Evolutionary conservation across 2,797 vertebrate genomes (phyloP).

Genomic region (Rhinoraja longicauda): DNA sequence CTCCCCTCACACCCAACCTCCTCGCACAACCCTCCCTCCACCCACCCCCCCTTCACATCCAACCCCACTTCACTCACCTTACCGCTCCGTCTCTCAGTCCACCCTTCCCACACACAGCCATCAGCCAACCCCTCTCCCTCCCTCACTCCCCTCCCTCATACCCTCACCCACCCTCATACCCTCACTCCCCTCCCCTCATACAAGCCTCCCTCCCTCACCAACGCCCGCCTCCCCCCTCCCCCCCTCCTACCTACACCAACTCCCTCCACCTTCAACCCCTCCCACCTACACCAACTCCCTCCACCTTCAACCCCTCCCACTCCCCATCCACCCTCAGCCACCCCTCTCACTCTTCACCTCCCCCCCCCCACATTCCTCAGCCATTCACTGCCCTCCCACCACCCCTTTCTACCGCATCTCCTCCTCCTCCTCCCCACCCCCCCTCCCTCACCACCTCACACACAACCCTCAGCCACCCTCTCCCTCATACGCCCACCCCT

Average conservation of each 20-base stretch:
- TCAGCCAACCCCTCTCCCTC: not conserved
- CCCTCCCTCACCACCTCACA: too few relatives aligned
- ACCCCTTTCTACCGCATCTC: not conserved
- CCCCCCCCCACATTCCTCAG: too few relatives aligned
- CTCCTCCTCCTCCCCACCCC: too few relatives aligned
- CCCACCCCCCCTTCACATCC: not conserved
- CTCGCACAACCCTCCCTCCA: not conserved
- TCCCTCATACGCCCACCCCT: conserved; percentile 44
- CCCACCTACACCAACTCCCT: too few relatives aligned
- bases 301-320: not conserved
- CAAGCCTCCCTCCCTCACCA: too few relatives aligned
- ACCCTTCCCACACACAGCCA: not conserved
- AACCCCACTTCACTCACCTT: not conserved
- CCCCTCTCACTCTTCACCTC: not conserved
- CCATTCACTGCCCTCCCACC: not conserved
- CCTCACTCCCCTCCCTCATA: not conserved
- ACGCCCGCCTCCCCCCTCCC: not conserved
- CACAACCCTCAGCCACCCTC: conserved; percentile 57
- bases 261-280: not conserved
- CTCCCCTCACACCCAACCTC: too few relatives aligned
- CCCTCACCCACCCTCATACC: not conserved
- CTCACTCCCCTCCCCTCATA: too few relatives aligned
- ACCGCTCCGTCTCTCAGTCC: not conserved
- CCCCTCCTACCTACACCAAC: too few relatives aligned
- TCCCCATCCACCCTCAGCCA: accelerated